These are phyloP conservation scores for Chirona hameri DNA, from an alignment of 2,888 invertebrate species.

Conservation along the genomic window DNA sequence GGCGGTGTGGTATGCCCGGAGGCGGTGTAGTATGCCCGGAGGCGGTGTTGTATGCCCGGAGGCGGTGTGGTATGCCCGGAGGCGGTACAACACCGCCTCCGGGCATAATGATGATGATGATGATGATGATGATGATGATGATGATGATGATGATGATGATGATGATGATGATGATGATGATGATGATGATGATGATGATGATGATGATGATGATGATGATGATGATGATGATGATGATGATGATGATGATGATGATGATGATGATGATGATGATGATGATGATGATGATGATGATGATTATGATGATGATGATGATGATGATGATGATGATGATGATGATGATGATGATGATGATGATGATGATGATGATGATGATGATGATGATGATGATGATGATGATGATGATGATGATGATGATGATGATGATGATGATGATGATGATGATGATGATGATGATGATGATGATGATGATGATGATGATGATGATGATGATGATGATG, in stretches of 20 bases:
- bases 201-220: constrained; percentile 23
- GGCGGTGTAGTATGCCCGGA: no score
- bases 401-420: neutral
- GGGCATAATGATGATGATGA: neutral
- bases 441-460: neutral
- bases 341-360: constrained; percentile 22
- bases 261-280: neutral
- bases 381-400: neutral
- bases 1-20: no score
- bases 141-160: neutral
- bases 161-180: neutral
- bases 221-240: neutral
- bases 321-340: neutral
- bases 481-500: neutral
- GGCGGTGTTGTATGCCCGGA: no score
- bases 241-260: neutral
- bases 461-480: neutral
- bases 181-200: constrained; percentile 10
- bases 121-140: neutral
- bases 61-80: no score
- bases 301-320: no score
- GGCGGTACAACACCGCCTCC: no score
- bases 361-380: neutral
- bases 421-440: neutral
- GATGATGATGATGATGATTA: no score